Evolutionary conservation across 2,888 invertebrate genomes (phyloP).

Genomic region (Lypha dubia): DNA sequence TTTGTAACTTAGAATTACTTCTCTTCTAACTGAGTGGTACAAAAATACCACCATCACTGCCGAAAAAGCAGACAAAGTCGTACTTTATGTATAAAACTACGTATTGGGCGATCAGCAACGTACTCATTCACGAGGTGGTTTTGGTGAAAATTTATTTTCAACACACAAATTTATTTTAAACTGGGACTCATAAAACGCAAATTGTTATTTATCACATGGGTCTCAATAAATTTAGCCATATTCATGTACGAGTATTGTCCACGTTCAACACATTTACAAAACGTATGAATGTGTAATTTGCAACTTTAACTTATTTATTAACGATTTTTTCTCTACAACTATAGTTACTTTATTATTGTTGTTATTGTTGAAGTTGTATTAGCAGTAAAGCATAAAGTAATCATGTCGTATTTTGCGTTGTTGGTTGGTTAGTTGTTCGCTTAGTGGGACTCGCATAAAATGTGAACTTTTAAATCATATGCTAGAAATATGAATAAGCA

Average conservation of each 20-base stretch:
- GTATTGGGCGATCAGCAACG: neutral
- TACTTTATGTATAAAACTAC: constrained; percentile 20
- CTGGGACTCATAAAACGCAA: constrained; percentile 73
- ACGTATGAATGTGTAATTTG: neutral
- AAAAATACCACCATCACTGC: constrained; percentile 50
- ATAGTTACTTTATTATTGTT: constrained; percentile 2
- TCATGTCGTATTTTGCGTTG: constrained; percentile 51
- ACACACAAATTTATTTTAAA: constrained; percentile 72
- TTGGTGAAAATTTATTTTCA: constrained; percentile 72
- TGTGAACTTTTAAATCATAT: constrained; percentile 64
- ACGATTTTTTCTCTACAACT: neutral
- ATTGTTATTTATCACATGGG: constrained; percentile 76
- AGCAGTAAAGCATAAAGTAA: constrained; percentile 63
- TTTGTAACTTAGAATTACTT: neutral
- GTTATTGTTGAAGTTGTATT: constrained; percentile 36
- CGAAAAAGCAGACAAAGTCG: constrained; percentile 29
- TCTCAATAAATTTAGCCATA: constrained; percentile 72
- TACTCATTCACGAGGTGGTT: constrained; percentile 58
- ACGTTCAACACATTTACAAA: constrained; percentile 3
- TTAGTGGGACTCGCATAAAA: constrained; percentile 21
- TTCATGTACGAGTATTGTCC: constrained; percentile 18
- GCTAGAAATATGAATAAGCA: constrained; percentile 53
- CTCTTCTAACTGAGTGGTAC: constrained; percentile 1
- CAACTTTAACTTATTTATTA: neutral
- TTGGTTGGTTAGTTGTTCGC: neutral